Conservation (phyloP, 2,797 vertebrate species). For the Myotis vivesi region DNA sequence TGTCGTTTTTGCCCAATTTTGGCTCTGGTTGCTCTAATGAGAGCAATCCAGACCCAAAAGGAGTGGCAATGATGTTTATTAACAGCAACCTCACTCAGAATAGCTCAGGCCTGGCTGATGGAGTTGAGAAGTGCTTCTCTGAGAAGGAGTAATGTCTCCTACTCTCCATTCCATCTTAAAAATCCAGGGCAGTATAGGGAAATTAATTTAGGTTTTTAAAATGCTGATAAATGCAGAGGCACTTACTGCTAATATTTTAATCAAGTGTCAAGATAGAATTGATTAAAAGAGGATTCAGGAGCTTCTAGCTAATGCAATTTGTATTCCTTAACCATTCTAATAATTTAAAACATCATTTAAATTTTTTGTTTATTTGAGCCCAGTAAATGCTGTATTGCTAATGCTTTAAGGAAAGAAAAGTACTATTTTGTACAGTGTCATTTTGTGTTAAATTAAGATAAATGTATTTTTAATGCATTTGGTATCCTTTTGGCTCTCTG, state of each 20-base stretch:
- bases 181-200: not conserved
- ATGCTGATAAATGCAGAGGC: conserved; percentile 63
- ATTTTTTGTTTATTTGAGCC: conserved; percentile 55
- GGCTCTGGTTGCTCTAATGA: not conserved
- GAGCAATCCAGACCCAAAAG: not conserved
- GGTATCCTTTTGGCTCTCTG: conserved; percentile 48
- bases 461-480: conserved; percentile 69
- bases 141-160: not conserved
- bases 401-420: not conserved
- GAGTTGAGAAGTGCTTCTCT: not conserved
- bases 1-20: not conserved
- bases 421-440: conserved; percentile 33
- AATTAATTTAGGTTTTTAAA: conserved; percentile 63
- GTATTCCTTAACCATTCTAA: not conserved
- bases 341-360: conserved; percentile 42
- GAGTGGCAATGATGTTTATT: not conserved
- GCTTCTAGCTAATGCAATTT: conserved; percentile 34
- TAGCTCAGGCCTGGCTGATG: not conserved
- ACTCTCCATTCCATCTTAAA: conserved; percentile 33
- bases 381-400: conserved; percentile 36
- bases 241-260: conserved; percentile 71
- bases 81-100: not conserved
- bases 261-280: conserved; percentile 63
- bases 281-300: conserved; percentile 58
- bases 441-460: conserved; percentile 64